These are phyloP conservation scores for Steinernema carpocapsae DNA, from an alignment of 2,888 invertebrate genomes.

Conservation along the genomic window DNA sequence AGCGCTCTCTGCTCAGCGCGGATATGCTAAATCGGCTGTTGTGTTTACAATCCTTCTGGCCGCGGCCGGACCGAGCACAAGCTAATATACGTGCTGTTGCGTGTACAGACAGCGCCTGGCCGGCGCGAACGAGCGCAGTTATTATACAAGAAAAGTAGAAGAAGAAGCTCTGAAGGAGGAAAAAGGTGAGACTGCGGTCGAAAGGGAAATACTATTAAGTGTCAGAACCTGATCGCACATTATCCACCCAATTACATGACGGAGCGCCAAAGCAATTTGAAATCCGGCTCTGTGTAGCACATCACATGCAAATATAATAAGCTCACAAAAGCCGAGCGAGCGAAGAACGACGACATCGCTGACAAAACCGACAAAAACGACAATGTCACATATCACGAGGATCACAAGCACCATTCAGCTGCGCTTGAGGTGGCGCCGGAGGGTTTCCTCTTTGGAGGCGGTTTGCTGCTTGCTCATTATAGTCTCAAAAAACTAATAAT, in stretches of 20 bases:
- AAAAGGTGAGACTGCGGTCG: conserved; percentile 10
- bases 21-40: conserved; percentile 23
- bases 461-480: no score
- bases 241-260: conserved; percentile 35
- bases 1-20: conserved; percentile 22
- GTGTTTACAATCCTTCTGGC: conserved; percentile 31
- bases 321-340: conserved; percentile 13
- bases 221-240: conserved; percentile 35
- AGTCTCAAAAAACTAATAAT: no score
- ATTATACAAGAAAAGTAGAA: conserved; percentile 21
- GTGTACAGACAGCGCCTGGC: neutral
- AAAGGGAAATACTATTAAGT: conserved; percentile 34
- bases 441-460: no score
- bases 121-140: conserved; percentile 19
- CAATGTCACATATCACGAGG: neutral
- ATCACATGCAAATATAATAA: conserved; percentile 32
- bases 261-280: conserved; percentile 33
- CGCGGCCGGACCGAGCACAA: neutral
- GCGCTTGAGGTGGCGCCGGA: no score
- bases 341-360: conserved; percentile 5
- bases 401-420: neutral
- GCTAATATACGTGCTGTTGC: conserved; percentile 16
- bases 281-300: conserved; percentile 32
- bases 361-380: conserved; percentile 12
- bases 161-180: neutral